Base-by-base conservation (phyloP, 2,113 vertebrate species). In the Hemibagrus wyckioides region DNA sequence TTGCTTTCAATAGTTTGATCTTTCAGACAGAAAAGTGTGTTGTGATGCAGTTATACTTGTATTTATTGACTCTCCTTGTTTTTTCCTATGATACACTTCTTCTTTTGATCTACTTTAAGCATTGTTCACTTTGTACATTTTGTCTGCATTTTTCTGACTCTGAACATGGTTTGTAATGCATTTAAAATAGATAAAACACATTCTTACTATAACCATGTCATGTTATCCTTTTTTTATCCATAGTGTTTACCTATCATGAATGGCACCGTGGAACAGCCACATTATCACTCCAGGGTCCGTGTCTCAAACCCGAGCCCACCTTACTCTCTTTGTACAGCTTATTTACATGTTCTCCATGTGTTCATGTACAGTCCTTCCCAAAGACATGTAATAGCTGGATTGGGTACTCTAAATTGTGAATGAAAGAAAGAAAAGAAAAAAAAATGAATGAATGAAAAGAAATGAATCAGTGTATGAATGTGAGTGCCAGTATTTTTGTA, bases 41-140 rank as follows among this genome's bases (percentile, higher is more conserved):
- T 85, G 11, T 90, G 85, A 89, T 85, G 13, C 52, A 91, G 88
- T 82, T 89, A 85, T 82, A 87, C 56, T 87, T 86, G 73, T 83
- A 36, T 85, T 59, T 86, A 73, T 75, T 50, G 30, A 86, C 21
- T 69, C 56, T 48, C 44, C 48, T 63, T 80, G 92, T 86, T 84
- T 92, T n/a, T 90, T 91, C 88, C 90, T 90, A 90, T 92, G 87
- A 91, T 91, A 61, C 88, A 89, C 88, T 91, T 88, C 87, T 92
- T 83, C n/a, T n/a, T n/a, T n/a, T n/a, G n/a, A 48, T 87, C 86
- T 41, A 36, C 73, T 82, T 86, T 89, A 48, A 73, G 44, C 80
- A 85, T 77, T 69, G 8, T 80, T 67, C 61, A 44, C 25, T 50
- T 85, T 83, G 83, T 61, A 25, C 21, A 52, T 39, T 86, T 73